Percentiles rank a stretch among this genome's conserved stretches.
phyloP scores from a whole-genome alignment of 2,113 vertebrate species.

The Mus musculus region GRCm39 chr12:75049501-75050000 shows the following conservation, averaged over 20 bases:
- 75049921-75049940: background rate
- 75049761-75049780: background rate
- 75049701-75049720: background rate
- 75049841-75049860: background rate
- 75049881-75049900: conserved; percentile 21
- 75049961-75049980: background rate
- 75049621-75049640: background rate
- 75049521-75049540: background rate
- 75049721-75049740: background rate
- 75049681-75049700: background rate
- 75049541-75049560: background rate
- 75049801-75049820: background rate
- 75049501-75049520: background rate
- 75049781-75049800: background rate
- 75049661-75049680: background rate
- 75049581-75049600: background rate
- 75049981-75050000: background rate
- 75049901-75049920: background rate
- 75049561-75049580: background rate
- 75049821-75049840: background rate
- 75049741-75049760: background rate
- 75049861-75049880: background rate
- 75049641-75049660: background rate
- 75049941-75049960: background rate
- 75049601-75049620: background rate